A percentile compares a stretch with the other conserved stretches of the same genome.
These are phyloP conservation scores for Manis javanica DNA, from an alignment of 2,797 vertebrate species.

Conservation along the genomic window DNA sequence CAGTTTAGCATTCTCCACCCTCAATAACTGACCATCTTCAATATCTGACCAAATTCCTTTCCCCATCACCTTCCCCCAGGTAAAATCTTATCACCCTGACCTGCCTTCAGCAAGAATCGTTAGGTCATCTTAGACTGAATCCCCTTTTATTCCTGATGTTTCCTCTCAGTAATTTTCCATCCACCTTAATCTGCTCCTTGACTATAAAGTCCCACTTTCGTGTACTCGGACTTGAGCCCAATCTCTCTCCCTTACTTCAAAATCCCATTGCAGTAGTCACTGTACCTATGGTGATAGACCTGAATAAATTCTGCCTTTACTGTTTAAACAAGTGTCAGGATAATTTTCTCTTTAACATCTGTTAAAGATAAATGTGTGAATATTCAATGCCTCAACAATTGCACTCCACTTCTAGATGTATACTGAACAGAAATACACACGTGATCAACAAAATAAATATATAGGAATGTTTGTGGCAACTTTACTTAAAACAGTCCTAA, in stretches of 20 bases:
- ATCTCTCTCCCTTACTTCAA: not conserved
- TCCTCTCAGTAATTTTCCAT: not conserved
- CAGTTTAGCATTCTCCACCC: not conserved
- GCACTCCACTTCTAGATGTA: not conserved
- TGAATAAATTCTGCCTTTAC: not conserved
- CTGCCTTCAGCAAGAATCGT: not conserved
- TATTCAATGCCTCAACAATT: not conserved
- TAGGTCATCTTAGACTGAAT: not conserved
- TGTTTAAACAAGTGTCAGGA: not conserved
- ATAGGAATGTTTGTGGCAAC: not conserved
- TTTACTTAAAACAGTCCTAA: not conserved
- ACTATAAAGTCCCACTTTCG: constrained; percentile 23
- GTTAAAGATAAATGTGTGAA: not conserved
- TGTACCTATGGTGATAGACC: not conserved
- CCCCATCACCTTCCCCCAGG: not conserved
- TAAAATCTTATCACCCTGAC: not conserved
- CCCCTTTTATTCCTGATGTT: not conserved
- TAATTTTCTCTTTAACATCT: not conserved
- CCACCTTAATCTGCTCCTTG: no score
- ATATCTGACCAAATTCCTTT: not conserved
- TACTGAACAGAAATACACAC: not conserved
- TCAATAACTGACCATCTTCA: not conserved
- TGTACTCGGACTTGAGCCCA: not conserved
- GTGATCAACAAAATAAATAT: not conserved
- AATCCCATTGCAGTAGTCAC: not conserved